These are phyloP conservation scores for Paragorgia papillata DNA, from an alignment of 92 coral and sea anemone species.

Conservation along the genomic window DNA sequence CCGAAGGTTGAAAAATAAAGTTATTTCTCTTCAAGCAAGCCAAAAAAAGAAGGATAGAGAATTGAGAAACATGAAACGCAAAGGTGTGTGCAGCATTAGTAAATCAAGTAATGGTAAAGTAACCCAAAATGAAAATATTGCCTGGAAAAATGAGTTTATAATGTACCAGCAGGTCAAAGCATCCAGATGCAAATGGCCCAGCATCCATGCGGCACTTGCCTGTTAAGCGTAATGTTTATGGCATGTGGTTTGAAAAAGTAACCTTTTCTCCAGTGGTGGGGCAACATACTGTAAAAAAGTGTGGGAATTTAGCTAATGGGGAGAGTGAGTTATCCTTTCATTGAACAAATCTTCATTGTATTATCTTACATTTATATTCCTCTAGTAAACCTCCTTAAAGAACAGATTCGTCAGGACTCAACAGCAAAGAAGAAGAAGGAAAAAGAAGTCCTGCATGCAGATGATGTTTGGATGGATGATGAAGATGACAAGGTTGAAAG, in stretches of 20 bases:
- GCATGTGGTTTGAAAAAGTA: background rate
- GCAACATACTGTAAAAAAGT: too few species aligned
- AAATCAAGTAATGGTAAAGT: background rate
- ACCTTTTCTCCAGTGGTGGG: too few species aligned
- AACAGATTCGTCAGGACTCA: background rate
- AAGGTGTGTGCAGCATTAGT: constrained; percentile 1
- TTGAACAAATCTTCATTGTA: too few species aligned
- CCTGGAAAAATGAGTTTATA: background rate
- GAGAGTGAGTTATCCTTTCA: too few species aligned
- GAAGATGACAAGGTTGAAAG: background rate
- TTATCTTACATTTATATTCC: too few species aligned
- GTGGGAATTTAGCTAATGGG: too few species aligned
- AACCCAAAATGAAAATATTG: too few species aligned
- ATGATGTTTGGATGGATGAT: background rate
- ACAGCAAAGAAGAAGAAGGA: background rate
- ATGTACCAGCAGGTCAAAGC: background rate
- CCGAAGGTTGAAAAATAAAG: constrained; percentile 23
- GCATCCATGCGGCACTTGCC: too few species aligned
- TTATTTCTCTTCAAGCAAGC: constrained; percentile 13
- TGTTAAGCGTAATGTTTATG: too few species aligned
- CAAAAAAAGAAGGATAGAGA: background rate
- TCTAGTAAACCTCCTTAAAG: background rate
- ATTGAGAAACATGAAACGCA: constrained; percentile 26
- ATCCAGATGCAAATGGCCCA: background rate
- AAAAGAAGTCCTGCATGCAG: background rate